Base-by-base conservation (phyloP, 2,797 vertebrate genomes). In the Dermochelys coriacea region DNA sequence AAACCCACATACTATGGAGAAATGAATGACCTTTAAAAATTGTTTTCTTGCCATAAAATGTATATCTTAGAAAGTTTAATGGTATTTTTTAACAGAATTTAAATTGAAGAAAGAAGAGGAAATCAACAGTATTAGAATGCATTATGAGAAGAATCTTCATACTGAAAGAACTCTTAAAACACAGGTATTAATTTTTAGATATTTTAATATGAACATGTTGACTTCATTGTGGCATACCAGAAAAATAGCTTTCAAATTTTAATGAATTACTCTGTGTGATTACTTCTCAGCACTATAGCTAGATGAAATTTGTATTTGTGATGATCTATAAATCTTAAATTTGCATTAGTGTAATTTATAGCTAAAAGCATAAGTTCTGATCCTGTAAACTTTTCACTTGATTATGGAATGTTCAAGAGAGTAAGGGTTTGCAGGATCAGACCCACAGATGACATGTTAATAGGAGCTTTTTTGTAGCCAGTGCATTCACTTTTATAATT, bases 121-220 rank as follows among this genome's bases (percentile, higher is more conserved):
- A 93, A 82, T 98, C 85, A 99, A 96, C 96, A 45, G 97, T 88
- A 98, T 99, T 96, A 99, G 98, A 97, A 98, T 98, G 96, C 96
- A 96, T 45, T 99, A 98, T 90, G 99, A 99, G 96, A 99, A 99
- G 98, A 97, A 97, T 86, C 98, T 99, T 96, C 98, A 54, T 97
- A 99, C 94, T 45, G 99, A 99, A 98, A 99, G 98, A 96, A 99
- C 99, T 34, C 98, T 99, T 91, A 99, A 99, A 98, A 99, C 99
- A 54, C 99, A 99, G 99, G 99, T 99, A 98, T 88, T 41, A 93
- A 23, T 52, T 80, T 18, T 91, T 25, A 84, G 59, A 34, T 10
- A 79, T 37, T 96, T 94, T 85, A 82, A 21, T 88, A 86, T 90
- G 93, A 9, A 37, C 81, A 50, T 2, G 14, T 50, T 59, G 12